Base-by-base conservation (phyloP, 2,888 invertebrate genomes). In the Atrina japonica region DNA sequence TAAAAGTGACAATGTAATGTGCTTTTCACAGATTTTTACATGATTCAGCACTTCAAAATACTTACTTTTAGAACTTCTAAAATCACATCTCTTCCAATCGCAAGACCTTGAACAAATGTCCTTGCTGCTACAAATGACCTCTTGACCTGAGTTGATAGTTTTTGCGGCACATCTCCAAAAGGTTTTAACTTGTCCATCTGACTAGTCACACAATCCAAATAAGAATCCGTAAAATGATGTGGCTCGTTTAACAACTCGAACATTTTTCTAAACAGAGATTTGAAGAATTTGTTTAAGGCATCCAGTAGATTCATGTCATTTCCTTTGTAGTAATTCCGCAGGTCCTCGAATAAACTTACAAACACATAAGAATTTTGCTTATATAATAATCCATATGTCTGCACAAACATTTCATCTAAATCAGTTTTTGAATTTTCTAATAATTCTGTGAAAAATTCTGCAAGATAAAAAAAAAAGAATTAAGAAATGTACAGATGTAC, bases 371-470 rank as follows among this genome's bases (percentile, higher is more conserved):
- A 94, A 91, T 98, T 97, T 88, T 96, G 95, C 89, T 97, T 95
- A 92, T 98, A 98, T 83, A 98, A 94, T 91, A 96, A 94, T 65
- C 98, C 98, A 92, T 98, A 98, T 0, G 98, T 98, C 82, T 94
- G 93, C 88, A 95, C 95, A 92, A 98, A 98, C 98, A 98, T 98
- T 76, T 94, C 94, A 92, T 98, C 96, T 91, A 98, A 96, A 89
- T 96, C 96, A 80, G 93, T 93, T 83, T 95, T 95, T 25, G 97
- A 96, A 80, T 94, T 94, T 82, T 93, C 93, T 90, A 98, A 92
- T 85, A 98, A 93, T 80, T 95, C 94, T 84, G 94, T 94, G 93
- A 98, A 98, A 91, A 96, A 95, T 86, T 95, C 97, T 97, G 94
- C n/a, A 93, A 93, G 84, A 85, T 81, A 82, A 78, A 70, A 56